These are phyloP conservation scores for Taenioides sp. DNA, from an alignment of 2,797 vertebrate genomes.

Conservation along the genomic window DNA sequence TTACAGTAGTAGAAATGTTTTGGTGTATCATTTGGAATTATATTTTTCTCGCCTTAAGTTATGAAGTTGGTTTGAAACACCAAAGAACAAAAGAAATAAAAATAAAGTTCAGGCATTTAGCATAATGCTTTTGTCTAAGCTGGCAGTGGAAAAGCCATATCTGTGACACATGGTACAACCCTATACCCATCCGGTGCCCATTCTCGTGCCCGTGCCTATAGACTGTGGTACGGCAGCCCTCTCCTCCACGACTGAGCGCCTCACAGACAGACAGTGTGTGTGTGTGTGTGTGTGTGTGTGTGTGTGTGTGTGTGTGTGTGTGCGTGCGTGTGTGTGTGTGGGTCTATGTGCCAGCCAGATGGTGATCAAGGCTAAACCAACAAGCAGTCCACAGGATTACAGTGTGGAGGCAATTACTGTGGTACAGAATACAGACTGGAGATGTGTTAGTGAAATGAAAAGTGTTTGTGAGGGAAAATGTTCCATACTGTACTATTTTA, in stretches of 20 bases:
- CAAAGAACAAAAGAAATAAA: no score
- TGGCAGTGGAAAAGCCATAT: no score
- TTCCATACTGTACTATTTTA: not conserved
- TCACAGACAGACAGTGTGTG: constrained; percentile 39
- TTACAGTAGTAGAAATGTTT: no score
- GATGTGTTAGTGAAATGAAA: not conserved
- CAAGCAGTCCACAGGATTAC: not conserved
- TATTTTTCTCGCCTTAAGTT: no score
- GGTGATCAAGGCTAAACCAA: constrained; percentile 20
- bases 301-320: constrained; percentile 23
- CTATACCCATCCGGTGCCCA: constrained; percentile 40
- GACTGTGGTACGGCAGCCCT: constrained; percentile 61
- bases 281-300: constrained; percentile 26
- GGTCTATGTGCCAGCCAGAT: constrained; percentile 16
- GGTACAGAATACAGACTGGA: not conserved
- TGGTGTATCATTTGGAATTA: no score
- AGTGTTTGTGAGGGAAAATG: not conserved
- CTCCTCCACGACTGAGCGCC: constrained; percentile 26
- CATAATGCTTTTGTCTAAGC: no score
- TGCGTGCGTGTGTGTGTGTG: not conserved
- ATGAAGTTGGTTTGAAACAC: no score
- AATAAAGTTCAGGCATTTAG: no score
- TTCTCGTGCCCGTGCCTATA: constrained; percentile 68
- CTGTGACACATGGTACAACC: no score
- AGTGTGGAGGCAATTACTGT: not conserved